Evolutionary conservation across 2,797 vertebrate species (phyloP), one percentile per base, ranked within the genome.

Genomic region (Xyrichtys novacula): DNA sequence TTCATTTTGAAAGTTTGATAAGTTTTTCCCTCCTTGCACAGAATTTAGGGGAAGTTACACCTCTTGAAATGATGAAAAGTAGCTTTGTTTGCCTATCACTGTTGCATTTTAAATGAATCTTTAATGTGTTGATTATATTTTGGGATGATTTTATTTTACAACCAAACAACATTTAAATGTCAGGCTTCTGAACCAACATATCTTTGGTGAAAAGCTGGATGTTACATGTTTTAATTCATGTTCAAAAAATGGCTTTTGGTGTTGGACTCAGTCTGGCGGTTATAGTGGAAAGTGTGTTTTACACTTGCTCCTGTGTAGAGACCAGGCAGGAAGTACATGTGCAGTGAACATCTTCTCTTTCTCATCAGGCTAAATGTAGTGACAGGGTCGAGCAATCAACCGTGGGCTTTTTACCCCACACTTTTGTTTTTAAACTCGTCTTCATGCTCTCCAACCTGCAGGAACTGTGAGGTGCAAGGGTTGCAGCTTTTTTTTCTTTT

Each of bases 331-430:
- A 92, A 93, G 85, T 83, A 52, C 76, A 83, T 74, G 76, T 88
- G 82, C 76, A 77, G 69, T 60, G 72, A 87, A 78, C 71, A 84
- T 84, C 70, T 76, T 66, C 65, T 86, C 71, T 76, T 82, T 91
- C 84, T 86, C 87, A 85, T 69, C 19, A 74, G 75, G 86, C 87
- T 88, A 84, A 88, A 89, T 85, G 80, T 65, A 85, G 86, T 80
- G 69, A 80, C 81, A 81, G 67, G 86, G 62, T 90, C 86, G 90
- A 92, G 89, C 89, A 68, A 70, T 85, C 88, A 90, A 92, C 87
- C 88, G 47, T 90, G 85, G 65, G 66, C 83, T 81, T 75, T 77
- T 68, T 74, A 65, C 59, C 59, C 32, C 56, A 5, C 53, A 58
- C 36, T 74, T 59, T 59, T 65, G 65, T 65, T 47, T 48, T 38